phyloP scores from a whole-genome alignment of 2,113 vertebrate genomes.

The Isichthys henryi region DNA sequence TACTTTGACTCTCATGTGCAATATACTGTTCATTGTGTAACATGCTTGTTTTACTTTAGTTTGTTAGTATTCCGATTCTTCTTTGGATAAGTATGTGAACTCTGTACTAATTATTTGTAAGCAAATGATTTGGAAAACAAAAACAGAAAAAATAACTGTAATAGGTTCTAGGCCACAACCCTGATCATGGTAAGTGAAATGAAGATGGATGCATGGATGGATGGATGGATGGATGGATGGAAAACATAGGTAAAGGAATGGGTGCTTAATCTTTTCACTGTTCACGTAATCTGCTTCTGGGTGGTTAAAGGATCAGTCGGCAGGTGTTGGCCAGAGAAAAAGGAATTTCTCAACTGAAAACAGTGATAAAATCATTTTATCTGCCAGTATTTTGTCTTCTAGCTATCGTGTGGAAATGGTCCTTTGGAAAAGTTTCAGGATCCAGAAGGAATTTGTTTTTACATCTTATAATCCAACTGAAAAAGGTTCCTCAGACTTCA shows the following conservation, averaged over 20 bases:
- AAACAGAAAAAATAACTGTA: background rate
- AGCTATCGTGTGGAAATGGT: background rate
- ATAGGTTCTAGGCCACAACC: background rate
- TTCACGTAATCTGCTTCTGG: background rate
- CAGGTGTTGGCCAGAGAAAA: background rate
- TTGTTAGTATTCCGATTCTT: background rate
- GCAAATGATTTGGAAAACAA: background rate
- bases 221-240: background rate
- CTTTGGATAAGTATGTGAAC: background rate
- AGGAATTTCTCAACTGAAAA: background rate
- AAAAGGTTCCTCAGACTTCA: background rate
- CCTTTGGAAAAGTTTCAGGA: background rate
- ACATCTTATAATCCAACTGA: background rate
- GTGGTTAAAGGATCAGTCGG: background rate
- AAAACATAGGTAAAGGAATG: constrained; percentile 10
- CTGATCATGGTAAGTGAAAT: background rate
- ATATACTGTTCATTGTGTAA: background rate
- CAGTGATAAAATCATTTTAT: constrained; percentile 6
- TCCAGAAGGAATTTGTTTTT: background rate
- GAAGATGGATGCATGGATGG: background rate
- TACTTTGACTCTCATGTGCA: background rate
- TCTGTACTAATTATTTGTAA: background rate
- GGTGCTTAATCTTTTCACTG: background rate
- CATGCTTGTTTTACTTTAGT: background rate
- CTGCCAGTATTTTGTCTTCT: background rate